Conservation (phyloP, 37 sponge, comb jelly and placozoan genomes). For the Dysidea cf. avara region DNA sequence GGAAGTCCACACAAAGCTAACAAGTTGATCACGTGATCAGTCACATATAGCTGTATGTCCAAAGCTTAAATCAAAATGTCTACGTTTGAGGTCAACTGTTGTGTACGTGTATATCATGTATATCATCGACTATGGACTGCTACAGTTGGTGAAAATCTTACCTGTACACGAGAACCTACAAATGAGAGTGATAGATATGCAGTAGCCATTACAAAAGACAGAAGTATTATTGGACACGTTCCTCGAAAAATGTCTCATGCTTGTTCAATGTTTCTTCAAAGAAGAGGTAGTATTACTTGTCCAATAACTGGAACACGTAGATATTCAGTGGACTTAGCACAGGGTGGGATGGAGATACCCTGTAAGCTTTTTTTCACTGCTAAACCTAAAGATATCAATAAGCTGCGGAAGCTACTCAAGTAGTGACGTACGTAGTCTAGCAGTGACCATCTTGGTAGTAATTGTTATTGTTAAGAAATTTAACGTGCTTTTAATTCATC, state of each 20-base stretch:
- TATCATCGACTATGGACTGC: not conserved
- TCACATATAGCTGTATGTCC: no score
- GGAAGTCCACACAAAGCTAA: no score
- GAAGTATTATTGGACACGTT: constrained; percentile 21
- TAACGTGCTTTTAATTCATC: no score
- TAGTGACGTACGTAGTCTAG: no score
- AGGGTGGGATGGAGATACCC: constrained; percentile 12
- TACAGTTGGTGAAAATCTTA: constrained; percentile 4
- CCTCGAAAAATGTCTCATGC: constrained; percentile 14
- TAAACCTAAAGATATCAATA: no score
- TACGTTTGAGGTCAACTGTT: no score
- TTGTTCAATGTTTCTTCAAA: constrained; percentile 9
- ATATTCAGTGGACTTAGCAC: not conserved
- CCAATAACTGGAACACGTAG: constrained; percentile 3
- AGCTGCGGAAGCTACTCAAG: no score
- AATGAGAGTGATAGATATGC: constrained; percentile 21
- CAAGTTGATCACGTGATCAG: no score
- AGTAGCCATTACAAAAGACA: constrained; percentile 4
- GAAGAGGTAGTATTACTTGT: not conserved
- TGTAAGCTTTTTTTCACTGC: no score
- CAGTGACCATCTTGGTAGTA: no score
- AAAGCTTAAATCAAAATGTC: no score
- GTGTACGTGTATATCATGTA: constrained; percentile 6
- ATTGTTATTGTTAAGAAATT: no score
- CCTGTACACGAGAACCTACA: constrained; percentile 4